Evolutionary conservation across 2,888 invertebrate species (phyloP), one percentile per base, ranked within the genome.

Genomic region (Pollenia angustigena): DNA sequence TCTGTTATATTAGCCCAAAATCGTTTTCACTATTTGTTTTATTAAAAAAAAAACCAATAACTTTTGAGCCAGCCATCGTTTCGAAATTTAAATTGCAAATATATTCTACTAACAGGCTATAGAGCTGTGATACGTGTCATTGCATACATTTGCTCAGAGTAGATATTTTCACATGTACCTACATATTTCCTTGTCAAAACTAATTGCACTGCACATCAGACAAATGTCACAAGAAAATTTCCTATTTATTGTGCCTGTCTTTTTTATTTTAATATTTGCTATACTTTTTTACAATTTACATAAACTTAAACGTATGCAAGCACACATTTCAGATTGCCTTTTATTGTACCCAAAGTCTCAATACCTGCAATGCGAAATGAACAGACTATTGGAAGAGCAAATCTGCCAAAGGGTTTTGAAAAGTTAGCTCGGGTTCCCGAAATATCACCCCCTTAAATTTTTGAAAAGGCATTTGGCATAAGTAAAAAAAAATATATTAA

Each of bases 161-260:
- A 81, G 81, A 81, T 78, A 84, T 86, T 81, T 79, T 83, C 54
- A 3, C 69, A 66, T 83, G 79, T n/a, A n/a, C n/a, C n/a, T n/a
- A n/a, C n/a, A n/a, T 84, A 87, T 79, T 74, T 64, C 60, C 80
- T 76, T 88, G 89, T 88, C 89, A 89, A 88, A 88, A 88, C 85
- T 88, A 87, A 89, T 88, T 88, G 88, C 88, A 72, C 78, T 84
- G 64, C 85, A 88, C 74, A 88, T 89, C 88, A 88, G 82, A 85
- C 87, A 87, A 87, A 87, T 88, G 89, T 88, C 88, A 88, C 75
- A 81, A 66, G 66, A 81, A 74, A 40, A 75, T 44, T 81, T 69
- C n/a, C 54, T 75, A 42, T 74, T 64, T 62, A 46, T 9, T 52
- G 32, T 32, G 4, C 23, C 32, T 56, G 56, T 60, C 42, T 4